These are phyloP conservation scores for Sebastes oblongus DNA, from an alignment of 2,797 vertebrate species.

Conservation along the genomic window DNA sequence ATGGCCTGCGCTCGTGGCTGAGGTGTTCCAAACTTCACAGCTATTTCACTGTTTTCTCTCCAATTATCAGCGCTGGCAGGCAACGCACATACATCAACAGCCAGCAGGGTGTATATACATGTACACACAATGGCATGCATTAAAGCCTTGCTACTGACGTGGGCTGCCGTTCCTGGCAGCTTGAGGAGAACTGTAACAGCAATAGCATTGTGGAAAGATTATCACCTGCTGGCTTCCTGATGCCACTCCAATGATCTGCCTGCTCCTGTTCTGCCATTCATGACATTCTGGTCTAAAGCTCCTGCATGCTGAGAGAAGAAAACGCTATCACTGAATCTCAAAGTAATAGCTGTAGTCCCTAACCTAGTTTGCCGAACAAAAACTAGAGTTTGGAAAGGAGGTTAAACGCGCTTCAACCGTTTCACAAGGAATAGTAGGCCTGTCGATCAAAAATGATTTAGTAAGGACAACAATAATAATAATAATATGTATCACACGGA, in stretches of 20 bases:
- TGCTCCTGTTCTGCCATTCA: constrained; percentile 45
- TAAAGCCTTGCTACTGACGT: constrained; percentile 4
- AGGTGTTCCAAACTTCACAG: constrained; percentile 45
- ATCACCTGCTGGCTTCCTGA: constrained; percentile 54
- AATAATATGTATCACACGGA: too few species aligned
- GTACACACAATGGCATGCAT: not conserved
- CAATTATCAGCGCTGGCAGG: constrained; percentile 31
- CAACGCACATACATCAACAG: not conserved
- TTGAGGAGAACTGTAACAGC: constrained; percentile 33
- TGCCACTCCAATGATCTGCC: constrained; percentile 42
- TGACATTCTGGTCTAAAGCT: constrained; percentile 19
- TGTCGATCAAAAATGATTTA: too few species aligned
- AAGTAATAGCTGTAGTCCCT: not conserved
- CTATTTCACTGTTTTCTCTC: constrained; percentile 25
- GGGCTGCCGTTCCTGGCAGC: constrained; percentile 15
- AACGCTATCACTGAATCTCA: constrained; percentile 7
- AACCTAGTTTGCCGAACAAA: constrained; percentile 1
- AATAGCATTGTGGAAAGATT: constrained; percentile 34
- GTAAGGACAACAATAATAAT: too few species aligned
- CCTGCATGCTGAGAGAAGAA: constrained; percentile 5
- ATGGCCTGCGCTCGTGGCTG: constrained; percentile 46
- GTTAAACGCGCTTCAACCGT: too few species aligned
- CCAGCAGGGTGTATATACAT: not conserved
- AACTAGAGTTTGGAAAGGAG: not conserved
- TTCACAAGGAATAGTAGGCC: too few species aligned